phyloP scores from a whole-genome alignment of 2,113 vertebrate species.

The Poeciliopsis occidentalis region DNA sequence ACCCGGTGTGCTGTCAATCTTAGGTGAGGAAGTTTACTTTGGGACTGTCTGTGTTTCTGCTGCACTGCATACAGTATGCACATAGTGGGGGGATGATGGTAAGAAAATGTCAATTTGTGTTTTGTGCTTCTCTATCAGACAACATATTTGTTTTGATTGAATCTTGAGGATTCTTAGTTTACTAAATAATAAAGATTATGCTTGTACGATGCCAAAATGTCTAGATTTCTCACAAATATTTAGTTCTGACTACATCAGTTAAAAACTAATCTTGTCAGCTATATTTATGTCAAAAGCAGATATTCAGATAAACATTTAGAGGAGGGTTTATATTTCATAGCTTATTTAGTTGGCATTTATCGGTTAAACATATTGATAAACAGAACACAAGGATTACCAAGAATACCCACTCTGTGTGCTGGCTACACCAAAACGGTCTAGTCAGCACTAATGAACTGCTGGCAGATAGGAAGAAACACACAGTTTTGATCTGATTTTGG shows the following conservation, averaged over 20 bases:
- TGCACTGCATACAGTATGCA: not conserved
- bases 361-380: too few species aligned
- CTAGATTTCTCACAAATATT: not conserved
- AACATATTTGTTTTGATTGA: not conserved
- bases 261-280: not conserved
- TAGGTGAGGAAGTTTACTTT: not conserved
- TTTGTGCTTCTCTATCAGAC: not conserved
- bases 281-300: too few species aligned
- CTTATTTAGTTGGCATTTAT: too few species aligned
- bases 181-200: too few species aligned
- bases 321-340: too few species aligned
- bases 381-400: too few species aligned
- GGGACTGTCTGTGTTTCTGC: not conserved
- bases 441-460: too few species aligned
- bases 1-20: conserved; percentile 5
- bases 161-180: not conserved
- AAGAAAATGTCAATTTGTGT: not conserved
- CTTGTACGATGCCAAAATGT: not conserved
- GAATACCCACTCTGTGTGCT: too few species aligned
- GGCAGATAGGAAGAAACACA: too few species aligned
- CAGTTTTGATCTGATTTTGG: too few species aligned
- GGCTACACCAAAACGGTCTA: too few species aligned
- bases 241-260: not conserved
- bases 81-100: not conserved
- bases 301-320: too few species aligned